These are phyloP conservation scores for Lithosia quadra DNA, from an alignment of 2,888 invertebrate species.

Conservation along the genomic window DNA sequence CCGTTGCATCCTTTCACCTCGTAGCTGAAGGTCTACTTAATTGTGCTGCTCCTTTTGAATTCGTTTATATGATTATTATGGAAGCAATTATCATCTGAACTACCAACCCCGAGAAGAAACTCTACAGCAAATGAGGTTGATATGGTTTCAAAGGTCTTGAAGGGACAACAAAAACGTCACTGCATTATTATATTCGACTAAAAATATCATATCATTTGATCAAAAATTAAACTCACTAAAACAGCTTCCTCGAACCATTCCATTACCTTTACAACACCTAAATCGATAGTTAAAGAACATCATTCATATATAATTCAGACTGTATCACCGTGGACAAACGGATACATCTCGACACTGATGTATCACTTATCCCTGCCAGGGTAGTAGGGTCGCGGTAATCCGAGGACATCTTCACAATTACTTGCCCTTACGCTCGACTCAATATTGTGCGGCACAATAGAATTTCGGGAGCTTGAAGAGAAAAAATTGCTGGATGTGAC, in stretches of 20 bases:
- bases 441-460: conserved; percentile 76
- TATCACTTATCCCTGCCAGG: conserved; percentile 69
- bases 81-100: not conserved
- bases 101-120: not conserved
- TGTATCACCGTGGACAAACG: conserved; percentile 44
- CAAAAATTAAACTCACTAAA: not conserved
- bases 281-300: conserved; percentile 34
- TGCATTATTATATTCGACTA: not conserved
- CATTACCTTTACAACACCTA: conserved; percentile 10
- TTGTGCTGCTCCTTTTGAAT: too few relatives aligned
- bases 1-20: too few relatives aligned
- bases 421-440: conserved; percentile 79
- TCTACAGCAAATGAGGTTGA: too few relatives aligned
- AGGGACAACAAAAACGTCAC: too few relatives aligned
- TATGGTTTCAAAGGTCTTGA: too few relatives aligned
- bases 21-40: too few relatives aligned
- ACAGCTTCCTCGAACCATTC: not conserved
- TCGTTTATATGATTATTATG: not conserved
- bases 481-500: conserved; percentile 46
- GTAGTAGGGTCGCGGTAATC: conserved; percentile 66
- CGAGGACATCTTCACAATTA: conserved; percentile 81
- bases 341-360: conserved; percentile 77
- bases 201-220: not conserved
- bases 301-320: conserved; percentile 42
- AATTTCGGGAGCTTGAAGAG: conserved; percentile 28